Evolutionary conservation across 35 echinoderm and acorn worm genomes (phyloP).

Genomic region (Patiria miniata): DNA sequence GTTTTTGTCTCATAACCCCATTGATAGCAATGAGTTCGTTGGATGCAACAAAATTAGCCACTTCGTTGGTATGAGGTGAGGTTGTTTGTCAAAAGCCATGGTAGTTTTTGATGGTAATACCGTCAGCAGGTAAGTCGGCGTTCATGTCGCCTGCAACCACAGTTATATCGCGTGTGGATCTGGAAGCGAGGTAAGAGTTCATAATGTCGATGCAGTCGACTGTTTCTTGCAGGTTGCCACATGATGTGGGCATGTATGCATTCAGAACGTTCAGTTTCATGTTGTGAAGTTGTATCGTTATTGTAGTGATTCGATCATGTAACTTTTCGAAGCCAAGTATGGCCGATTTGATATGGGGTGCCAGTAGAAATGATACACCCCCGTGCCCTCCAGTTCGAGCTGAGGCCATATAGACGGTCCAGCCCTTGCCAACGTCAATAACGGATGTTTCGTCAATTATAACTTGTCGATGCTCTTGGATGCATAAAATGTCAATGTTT

Average conservation of each 20-base stretch:
- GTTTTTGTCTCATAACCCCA: not conserved
- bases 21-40: not conserved
- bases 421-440: not conserved
- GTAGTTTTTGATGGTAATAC: not conserved
- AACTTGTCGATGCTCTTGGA: no score
- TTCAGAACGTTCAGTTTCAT: not conserved
- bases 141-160: not conserved
- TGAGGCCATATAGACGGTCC: not conserved
- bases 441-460: constrained; percentile 8
- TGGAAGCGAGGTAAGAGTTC: not conserved
- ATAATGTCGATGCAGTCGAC: constrained; percentile 1
- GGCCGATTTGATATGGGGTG: not conserved
- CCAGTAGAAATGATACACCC: not conserved
- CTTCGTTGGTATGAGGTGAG: not conserved
- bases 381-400: no score
- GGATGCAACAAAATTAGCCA: not conserved
- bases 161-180: not conserved
- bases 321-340: not conserved
- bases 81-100: not conserved
- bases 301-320: not conserved
- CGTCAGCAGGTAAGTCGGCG: constrained; percentile 4
- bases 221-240: not conserved
- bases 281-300: not conserved
- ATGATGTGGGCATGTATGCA: constrained; percentile 1
- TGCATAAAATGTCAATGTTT: constrained; percentile 4